Evolutionary conservation across 2,113 vertebrate genomes (phyloP), one percentile per base, ranked within the genome.

Genomic region (Gallinago media): DNA sequence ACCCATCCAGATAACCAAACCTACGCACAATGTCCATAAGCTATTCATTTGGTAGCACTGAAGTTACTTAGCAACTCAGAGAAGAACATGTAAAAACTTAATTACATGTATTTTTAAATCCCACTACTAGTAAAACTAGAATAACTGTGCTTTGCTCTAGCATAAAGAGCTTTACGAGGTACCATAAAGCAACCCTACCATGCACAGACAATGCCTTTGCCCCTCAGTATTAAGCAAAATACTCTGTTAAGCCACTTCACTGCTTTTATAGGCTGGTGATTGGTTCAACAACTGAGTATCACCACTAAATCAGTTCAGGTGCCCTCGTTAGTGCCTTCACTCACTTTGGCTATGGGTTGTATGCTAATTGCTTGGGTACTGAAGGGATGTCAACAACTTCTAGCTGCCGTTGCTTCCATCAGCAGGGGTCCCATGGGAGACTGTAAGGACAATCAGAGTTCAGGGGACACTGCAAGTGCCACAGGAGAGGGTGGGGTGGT

Each of bases 131-230:
- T 77, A 85, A 88, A 95, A 42, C 40, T 49, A 82, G 21, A 80
- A 88, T 55, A 95, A 90, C 32, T 71, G 32, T 25, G 16, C 11
- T 67, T 76, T 59, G 3, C 29, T 78, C 23, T 42, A 19, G 27
- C 52, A 74, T 90, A 88, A 92, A 78, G 1, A 38, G 20, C 40
- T 82, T 91, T 65, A 85, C 0, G 3, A 89, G 58, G 11, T 13
- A 66, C 16, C 15, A 38, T 82, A 95, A 95, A 89, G 26, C 62
- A 77, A 32, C 11, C 17, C 20, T 52, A 62, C 65, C n/a, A n/a
- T 4, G 1, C 21, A 55, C 12, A 89, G 23, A 34, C 52, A 78
- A 38, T 3, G 0, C 32, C 36, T 32, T 44, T 36, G 0, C 34
- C 84, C 47, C 61, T 5, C 0, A 52, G 14, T 8, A 50, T 62